Conservation (phyloP, 1,140 invertebrate species). For the Zaprionus kolodkinae region DNA sequence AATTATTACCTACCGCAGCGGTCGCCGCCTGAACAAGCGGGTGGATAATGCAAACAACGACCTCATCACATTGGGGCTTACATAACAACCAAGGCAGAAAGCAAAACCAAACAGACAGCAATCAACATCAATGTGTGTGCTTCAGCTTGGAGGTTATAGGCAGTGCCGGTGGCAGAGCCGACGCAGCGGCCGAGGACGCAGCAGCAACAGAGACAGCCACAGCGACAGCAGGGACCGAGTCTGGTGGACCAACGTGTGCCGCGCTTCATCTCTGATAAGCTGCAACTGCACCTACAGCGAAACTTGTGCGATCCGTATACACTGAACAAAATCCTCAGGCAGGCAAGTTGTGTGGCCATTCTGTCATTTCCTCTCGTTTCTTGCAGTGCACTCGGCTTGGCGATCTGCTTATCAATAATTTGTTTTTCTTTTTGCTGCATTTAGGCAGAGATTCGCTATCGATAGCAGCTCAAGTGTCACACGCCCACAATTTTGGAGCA, state of each 20-base stretch:
- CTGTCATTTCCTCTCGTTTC: conserved; percentile 48
- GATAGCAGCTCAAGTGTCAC: conserved; percentile 78
- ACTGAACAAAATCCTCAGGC: conserved; percentile 57
- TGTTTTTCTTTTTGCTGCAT: conserved; percentile 71
- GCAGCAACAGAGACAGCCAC: conserved; percentile 14
- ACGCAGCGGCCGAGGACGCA: conserved; percentile 4
- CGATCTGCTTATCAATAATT: conserved; percentile 82
- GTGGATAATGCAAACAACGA: conserved; percentile 46
- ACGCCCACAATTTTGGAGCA: conserved; percentile 82
- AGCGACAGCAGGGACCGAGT: conserved; percentile 14
- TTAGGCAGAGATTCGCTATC: conserved; percentile 71
- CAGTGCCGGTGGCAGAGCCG: too few relatives aligned
- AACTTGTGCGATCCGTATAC: conserved; percentile 56
- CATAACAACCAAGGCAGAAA: conserved; percentile 57
- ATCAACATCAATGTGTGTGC: conserved; percentile 63
- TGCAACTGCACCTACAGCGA: conserved; percentile 73
- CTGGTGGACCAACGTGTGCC: conserved; percentile 71
- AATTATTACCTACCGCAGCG: conserved; percentile 70
- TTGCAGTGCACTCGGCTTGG: conserved; percentile 54
- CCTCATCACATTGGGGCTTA: conserved; percentile 49
- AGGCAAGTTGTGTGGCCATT: conserved; percentile 19
- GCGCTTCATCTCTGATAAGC: conserved; percentile 77
- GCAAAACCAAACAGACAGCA: conserved; percentile 63
- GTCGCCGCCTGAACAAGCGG: background rate
- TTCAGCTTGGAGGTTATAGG: conserved; percentile 20